Base-by-base conservation (phyloP, 2,888 invertebrate genomes). In the Lasioglossum malachurum region DNA sequence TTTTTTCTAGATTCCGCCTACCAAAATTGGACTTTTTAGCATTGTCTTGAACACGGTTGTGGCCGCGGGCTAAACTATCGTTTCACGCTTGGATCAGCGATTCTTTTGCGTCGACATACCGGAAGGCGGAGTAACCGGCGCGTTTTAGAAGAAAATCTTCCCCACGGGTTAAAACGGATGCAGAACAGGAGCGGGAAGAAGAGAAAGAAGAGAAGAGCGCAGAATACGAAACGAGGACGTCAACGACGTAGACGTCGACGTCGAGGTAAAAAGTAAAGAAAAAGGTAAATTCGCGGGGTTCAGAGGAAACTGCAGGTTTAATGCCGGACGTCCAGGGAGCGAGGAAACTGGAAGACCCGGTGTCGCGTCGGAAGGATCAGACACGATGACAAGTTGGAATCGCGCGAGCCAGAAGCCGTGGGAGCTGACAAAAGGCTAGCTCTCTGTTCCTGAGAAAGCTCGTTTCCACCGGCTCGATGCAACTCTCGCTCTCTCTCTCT, bases 391-490 rank as follows among this genome's bases (percentile, higher is more conserved):
- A 38, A 41, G 41, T 84, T 60, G 73, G 72, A 73, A 46, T 10
- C 74, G 74, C 41, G 57, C 64, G 41, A 12, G 38, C 60, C 60
- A 78, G 84, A 74, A 91, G 84, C 84, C 86, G 85, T 91, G 86
- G 86, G 83, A 91, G 83, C 81, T 83, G 78, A 85, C 78, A 83
- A 85, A 85, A 85, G 78, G 78, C 78, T 78, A 38, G 74, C 38
- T 53, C 38, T 53, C n/a, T n/a, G 72, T 73, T 53, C 57, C 82
- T 60, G 82, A 83, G 84, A 83, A 83, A 83, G 75, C 83, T 78
- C 71, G 75, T 83, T 85, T 83, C 78, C 75, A 64, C 8, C 23
- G 8, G n/a, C n/a, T n/a, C n/a, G 57, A 57, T 57, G 57, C 57
- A 57, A n/a, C 57, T 23, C 57, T 57, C 23, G 4, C 57, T 57